These are phyloP conservation scores for Takifugu flavidus DNA, from an alignment of 2,113 vertebrate species.

Conservation along the genomic window DNA sequence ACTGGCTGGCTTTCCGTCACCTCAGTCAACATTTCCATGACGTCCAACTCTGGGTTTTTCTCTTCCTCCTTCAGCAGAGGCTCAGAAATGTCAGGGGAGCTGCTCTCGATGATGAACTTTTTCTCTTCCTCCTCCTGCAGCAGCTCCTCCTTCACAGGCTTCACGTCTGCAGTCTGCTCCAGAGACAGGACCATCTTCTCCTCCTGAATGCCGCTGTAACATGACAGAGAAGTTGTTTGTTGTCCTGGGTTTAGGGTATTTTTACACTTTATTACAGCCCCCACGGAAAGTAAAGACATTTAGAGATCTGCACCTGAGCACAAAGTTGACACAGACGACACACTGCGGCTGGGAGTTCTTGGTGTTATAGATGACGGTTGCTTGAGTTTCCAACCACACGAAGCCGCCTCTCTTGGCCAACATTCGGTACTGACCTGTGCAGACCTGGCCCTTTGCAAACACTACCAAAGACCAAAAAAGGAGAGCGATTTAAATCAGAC, in stretches of 20 bases:
- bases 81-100: constrained; percentile 28
- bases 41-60: constrained; percentile 73
- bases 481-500: background rate
- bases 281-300: background rate
- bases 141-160: constrained; percentile 67
- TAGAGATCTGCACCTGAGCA: constrained; percentile 83
- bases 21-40: constrained; percentile 80
- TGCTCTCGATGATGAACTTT: constrained; percentile 43
- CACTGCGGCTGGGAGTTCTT: constrained; percentile 98
- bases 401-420: constrained; percentile 94
- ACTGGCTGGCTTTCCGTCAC: constrained; percentile 64
- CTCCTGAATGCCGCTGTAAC: constrained; percentile 88
- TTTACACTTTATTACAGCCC: background rate
- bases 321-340: constrained; percentile 96
- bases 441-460: constrained; percentile 97
- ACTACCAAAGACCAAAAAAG: constrained; percentile 71
- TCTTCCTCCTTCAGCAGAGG: constrained; percentile 24
- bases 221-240: background rate
- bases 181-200: constrained; percentile 90
- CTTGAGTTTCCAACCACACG: constrained; percentile 98
- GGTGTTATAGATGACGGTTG: constrained; percentile 97
- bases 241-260: background rate
- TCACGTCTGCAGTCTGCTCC: constrained; percentile 85
- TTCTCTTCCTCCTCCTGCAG: constrained; percentile 68
- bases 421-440: constrained; percentile 96